Percentiles rank a stretch among this genome's conserved stretches.
phyloP scores from a whole-genome alignment of 2,113 vertebrate species.

The Drymodes brunneopygia region DNA sequence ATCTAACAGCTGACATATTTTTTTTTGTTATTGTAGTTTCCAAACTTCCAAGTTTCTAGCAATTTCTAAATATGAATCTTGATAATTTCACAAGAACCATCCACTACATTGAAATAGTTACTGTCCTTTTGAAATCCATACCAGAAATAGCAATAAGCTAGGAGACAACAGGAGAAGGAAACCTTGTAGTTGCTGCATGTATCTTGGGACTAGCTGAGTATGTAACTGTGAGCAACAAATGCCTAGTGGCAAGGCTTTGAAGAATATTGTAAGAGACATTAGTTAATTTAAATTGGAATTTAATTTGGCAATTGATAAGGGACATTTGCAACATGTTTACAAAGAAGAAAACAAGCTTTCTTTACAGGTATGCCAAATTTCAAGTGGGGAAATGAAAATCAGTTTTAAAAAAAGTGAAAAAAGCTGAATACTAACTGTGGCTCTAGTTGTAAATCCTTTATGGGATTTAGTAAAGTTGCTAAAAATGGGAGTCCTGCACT shows the following conservation, averaged over 20 bases:
- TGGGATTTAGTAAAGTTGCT: neutral
- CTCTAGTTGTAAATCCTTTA: neutral
- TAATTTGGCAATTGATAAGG: conserved; percentile 19
- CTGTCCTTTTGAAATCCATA: neutral
- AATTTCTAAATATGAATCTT: neutral
- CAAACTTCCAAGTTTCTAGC: neutral
- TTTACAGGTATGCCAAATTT: neutral
- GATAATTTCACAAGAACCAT: neutral
- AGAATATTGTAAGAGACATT: neutral
- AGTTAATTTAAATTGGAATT: conserved; percentile 21
- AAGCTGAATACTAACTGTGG: neutral
- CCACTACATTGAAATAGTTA: neutral
- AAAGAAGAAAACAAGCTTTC: neutral
- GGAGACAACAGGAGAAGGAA: neutral
- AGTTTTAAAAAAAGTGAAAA: neutral
- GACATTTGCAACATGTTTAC: neutral
- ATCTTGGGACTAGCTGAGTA: neutral
- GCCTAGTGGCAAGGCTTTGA: neutral
- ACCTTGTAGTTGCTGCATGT: neutral
- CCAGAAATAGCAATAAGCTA: neutral
- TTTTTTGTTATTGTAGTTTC: neutral
- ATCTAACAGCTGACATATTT: neutral
- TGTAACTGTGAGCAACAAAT: neutral
- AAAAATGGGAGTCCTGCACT: neutral
- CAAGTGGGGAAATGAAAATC: neutral